Base-by-base conservation (phyloP, 35 echinoderm and acorn worm species). In the Heliocidaris tuberculata region DNA sequence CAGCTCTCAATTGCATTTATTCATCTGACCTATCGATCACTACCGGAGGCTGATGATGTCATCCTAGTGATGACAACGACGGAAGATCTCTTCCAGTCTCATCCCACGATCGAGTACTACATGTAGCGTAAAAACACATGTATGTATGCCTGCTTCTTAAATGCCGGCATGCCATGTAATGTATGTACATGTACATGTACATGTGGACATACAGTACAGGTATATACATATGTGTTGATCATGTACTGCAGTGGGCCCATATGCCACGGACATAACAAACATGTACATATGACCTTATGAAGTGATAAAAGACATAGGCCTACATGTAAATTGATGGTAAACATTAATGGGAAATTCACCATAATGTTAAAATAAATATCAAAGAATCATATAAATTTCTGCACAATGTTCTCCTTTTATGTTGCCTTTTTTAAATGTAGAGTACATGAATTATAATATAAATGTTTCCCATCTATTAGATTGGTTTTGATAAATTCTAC, bases 11-110 rank as follows among this genome's bases (percentile, higher is more conserved):
- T n/a, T 78, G 65, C 65, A 78, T 78, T 78, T 78, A 78, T 78
- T 78, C 65, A 78, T 78, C 65, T 78, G 65, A 78, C 65, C 65
- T 78, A 78, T 78, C 21, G 65, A 78, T 78, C 65, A 78, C 19
- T 78, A 78, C 21, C 65, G 65, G 65, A 78, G 27, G 65, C 19
- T n/a, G 65, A n/a, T 78, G 65, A 78, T 78, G 65, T 78, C 65
- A 78, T 78, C 65, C 21, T 6, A 9, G 21, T 4, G 65, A 78
- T 78, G 65, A 78, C 65, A 78, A 78, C 65, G 65, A 19, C 21
- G 27, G 65, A n/a, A 78, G 65, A 78, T 78, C 17, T n/a, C 65
- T 78, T 9, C 7, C 65, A 78, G 65, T 78, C 65, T 78, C 65
- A 19, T 78, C 21, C 65, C 65, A 27, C 60, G 1, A 52, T 12